These are phyloP conservation scores for Operophtera brumata DNA, from an alignment of 2,888 invertebrate species.

Conservation along the genomic window DNA sequence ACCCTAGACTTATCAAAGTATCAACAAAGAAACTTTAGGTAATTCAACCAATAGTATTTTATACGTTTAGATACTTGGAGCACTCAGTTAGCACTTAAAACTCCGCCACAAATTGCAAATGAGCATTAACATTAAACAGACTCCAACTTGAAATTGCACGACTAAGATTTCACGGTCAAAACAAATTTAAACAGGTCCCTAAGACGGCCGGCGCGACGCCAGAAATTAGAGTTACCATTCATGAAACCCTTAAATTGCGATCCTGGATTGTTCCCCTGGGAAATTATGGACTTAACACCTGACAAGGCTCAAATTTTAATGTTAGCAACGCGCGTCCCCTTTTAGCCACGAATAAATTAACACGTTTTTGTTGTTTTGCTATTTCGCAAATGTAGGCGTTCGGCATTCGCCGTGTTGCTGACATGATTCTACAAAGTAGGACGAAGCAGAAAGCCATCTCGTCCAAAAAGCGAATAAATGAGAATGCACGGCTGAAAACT, in stretches of 20 bases:
- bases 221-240: constrained; percentile 72
- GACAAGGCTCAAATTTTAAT: constrained; percentile 79
- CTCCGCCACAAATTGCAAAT: constrained; percentile 30
- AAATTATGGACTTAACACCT: constrained; percentile 81
- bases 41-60: constrained; percentile 16
- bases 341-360: constrained; percentile 72
- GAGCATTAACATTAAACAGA: constrained; percentile 28
- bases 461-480: constrained; percentile 11
- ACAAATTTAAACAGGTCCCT: constrained; percentile 39
- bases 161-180: constrained; percentile 37
- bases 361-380: constrained; percentile 55
- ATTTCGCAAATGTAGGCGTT: constrained; percentile 41
- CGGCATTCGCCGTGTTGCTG: constrained; percentile 19
- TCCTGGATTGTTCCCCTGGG: constrained; percentile 73
- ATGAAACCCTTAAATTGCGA: constrained; percentile 75
- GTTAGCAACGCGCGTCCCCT: constrained; percentile 55
- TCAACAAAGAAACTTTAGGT: constrained; percentile 11
- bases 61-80: constrained; percentile 8
- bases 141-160: constrained; percentile 24
- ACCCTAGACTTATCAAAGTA: constrained; percentile 12
- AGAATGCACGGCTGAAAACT: constrained; percentile 6
- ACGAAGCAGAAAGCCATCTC: constrained; percentile 16
- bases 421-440: constrained; percentile 27
- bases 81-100: constrained; percentile 24
- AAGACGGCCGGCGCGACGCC: constrained; percentile 49